Evolutionary conservation across 1,140 invertebrate genomes (phyloP).

Genomic region (Brachionus calyciflorus): DNA sequence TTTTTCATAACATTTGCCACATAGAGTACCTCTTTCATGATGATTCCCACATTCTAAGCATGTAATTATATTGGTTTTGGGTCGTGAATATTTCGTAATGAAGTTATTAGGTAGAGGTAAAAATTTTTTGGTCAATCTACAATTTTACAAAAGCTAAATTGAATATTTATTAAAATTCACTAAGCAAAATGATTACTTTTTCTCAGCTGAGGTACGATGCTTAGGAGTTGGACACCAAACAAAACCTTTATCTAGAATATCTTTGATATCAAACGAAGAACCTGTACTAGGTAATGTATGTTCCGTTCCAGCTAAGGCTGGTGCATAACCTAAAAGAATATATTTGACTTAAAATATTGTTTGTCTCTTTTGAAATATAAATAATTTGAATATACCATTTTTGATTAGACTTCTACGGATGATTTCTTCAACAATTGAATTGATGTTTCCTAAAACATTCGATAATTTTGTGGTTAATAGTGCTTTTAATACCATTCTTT

Average conservation of each 20-base stretch:
- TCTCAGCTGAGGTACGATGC: slow-evolving; percentile 34
- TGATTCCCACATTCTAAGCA: slow-evolving; percentile 11
- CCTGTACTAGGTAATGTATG: neutral
- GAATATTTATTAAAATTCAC: neutral
- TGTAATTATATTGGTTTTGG: slow-evolving; percentile 42
- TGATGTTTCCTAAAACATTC: neutral
- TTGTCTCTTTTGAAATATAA: neutral
- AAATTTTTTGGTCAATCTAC: slow-evolving; percentile 39
- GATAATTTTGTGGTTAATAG: neutral
- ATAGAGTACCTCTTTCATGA: slow-evolving; percentile 41
- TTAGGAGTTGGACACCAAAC: slow-evolving; percentile 43
- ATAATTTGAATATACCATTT: neutral
- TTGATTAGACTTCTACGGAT: slow-evolving; percentile 6
- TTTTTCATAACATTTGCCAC: slow-evolving; percentile 35
- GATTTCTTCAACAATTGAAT: neutral
- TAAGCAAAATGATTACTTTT: neutral
- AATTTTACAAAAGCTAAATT: neutral
- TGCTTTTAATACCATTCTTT: neutral
- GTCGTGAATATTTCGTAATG: slow-evolving; percentile 40
- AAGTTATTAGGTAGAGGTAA: slow-evolving; percentile 29
- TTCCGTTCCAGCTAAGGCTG: neutral
- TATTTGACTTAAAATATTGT: too few relatives aligned
- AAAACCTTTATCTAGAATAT: slow-evolving; percentile 18
- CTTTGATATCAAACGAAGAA: neutral
- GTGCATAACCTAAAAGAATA: neutral